Base-by-base conservation (phyloP, 2,888 invertebrate species). In the Branchellion lobata region DNA sequence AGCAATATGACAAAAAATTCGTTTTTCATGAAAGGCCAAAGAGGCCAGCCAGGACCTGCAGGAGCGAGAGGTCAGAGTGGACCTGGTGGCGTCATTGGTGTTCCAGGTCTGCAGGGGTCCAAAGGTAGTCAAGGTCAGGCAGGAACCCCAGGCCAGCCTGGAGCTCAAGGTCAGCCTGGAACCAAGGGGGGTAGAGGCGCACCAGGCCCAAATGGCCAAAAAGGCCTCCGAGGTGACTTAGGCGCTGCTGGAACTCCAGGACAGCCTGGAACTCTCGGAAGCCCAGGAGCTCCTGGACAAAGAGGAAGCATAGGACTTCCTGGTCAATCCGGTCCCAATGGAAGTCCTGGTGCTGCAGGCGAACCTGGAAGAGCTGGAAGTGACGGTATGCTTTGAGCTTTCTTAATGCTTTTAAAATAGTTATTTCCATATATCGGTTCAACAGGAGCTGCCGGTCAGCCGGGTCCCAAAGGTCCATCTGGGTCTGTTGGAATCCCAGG, bases 121-220 rank as follows among this genome's bases (percentile, higher is more conserved):
- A 31, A 69, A 69, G 69, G 69, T 3, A n/a, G 2, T n/a, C 31
- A 21, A 24, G 77, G 77, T 33, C 27, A n/a, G 24, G 33, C 65
- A n/a, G 77, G 77, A 57, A 1, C 18, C 31, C 1, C 24, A 2
- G 77, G 77, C 11, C 29, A 57, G 21, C 65, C 77, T 33, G 77
- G 77, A 33, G 2, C 61, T 77, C 61, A 34, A 0, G 93, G 93
- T 0, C 72, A 21, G 0, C 68, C 33, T 80, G 80, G 69, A 47
- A 73, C 21, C 34, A 47, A 68, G 72, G 80, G 61, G 21, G 68
- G 21, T 29, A 75, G 0, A 77, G 81, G 61, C 74, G 82, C n/a
- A 83, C 71, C 33, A 83, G 82, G 24, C 40, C 78, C n/a, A 1
- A 36, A 73, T 34, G 81, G 82, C 81, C 24, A 84, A 84, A 53